Evolutionary conservation across 1,140 invertebrate genomes (phyloP).

Genomic region (Adoxophyes honmai): DNA sequence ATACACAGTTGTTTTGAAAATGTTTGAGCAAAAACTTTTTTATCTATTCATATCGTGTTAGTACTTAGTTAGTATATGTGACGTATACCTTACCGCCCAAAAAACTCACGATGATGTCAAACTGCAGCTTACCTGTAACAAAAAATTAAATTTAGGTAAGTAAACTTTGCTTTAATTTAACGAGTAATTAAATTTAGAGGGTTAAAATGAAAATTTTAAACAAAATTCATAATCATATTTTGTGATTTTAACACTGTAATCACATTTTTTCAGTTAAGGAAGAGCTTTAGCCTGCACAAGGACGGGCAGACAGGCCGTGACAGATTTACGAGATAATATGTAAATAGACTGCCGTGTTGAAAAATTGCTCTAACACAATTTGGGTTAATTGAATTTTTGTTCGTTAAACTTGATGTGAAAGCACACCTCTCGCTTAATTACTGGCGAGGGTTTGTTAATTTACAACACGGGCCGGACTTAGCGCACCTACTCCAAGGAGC

Average conservation of each 20-base stretch:
- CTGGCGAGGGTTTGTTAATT: slow-evolving; percentile 69
- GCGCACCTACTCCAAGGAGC: slow-evolving; percentile 47
- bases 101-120: no score
- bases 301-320: slow-evolving; percentile 26
- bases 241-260: not conserved
- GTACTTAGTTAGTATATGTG: no score
- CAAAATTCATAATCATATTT: no score
- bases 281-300: slow-evolving; percentile 18
- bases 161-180: no score
- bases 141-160: no score
- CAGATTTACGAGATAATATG: slow-evolving; percentile 47
- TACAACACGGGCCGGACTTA: slow-evolving; percentile 62
- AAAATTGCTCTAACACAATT: slow-evolving; percentile 55
- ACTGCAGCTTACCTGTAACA: no score
- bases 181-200: no score
- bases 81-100: no score
- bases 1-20: no score
- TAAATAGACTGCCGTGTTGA: slow-evolving; percentile 46
- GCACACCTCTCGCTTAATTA: slow-evolving; percentile 67
- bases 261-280: slow-evolving; percentile 16
- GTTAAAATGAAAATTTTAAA: no score
- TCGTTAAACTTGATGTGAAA: slow-evolving; percentile 60
- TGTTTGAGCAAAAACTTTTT: no score
- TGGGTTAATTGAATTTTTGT: slow-evolving; percentile 68
- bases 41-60: no score